Evolutionary conservation across 2,113 vertebrate genomes (phyloP).

Genomic region (Ophiodon elongatus): DNA sequence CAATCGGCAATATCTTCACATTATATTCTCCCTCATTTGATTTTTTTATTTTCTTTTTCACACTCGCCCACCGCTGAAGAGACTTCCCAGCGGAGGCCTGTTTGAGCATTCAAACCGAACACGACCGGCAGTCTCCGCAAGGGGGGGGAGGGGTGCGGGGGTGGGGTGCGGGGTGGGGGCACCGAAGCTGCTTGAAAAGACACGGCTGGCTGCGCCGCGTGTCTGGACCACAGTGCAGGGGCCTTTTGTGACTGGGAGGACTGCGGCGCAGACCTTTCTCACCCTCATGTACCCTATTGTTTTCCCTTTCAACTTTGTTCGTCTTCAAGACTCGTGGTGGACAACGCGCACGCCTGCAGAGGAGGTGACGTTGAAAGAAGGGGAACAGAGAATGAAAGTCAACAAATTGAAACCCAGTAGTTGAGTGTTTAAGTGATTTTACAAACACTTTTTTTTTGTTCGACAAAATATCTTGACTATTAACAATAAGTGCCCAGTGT

Average conservation of each 20-base stretch:
- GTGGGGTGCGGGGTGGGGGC: too few relatives aligned
- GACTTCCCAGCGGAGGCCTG: slow-evolving; percentile 1
- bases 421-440: neutral
- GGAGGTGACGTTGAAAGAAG: neutral
- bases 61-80: neutral
- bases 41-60: neutral
- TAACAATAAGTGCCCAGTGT: neutral
- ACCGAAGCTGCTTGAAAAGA: slow-evolving; percentile 10
- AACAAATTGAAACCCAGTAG: neutral
- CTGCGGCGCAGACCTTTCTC: neutral
- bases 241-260: slow-evolving; percentile 5
- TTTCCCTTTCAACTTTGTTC: neutral
- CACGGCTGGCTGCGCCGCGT: neutral
- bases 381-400: neutral
- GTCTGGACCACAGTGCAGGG: neutral
- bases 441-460: neutral
- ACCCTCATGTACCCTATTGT: neutral
- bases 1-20: neutral
- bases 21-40: neutral
- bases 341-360: neutral
- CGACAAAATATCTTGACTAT: neutral
- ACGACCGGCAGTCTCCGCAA: slow-evolving; percentile 1
- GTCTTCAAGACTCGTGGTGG: neutral
- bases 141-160: slow-evolving; percentile 2
- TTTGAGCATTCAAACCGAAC: slow-evolving; percentile 22